A percentile compares a stretch with the other conserved stretches of the same genome.
Evolutionary conservation across 2,888 invertebrate species (phyloP).

Genomic region (Lomographa bimaculata): DNA sequence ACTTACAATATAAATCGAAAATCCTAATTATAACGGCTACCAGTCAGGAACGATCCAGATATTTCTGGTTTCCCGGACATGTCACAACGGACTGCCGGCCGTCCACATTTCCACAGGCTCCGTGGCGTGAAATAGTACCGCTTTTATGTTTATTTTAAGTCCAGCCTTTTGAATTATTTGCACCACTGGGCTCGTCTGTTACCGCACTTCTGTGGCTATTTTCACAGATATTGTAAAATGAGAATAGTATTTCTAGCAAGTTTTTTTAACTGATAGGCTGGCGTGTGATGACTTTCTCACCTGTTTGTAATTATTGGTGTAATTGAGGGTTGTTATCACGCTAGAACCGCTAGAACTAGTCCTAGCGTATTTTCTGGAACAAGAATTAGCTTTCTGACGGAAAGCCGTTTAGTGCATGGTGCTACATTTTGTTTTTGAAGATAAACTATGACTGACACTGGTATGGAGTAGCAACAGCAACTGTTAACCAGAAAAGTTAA

Average conservation of each 20-base stretch:
- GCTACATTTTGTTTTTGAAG: too few species aligned
- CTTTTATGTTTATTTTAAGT: constrained; percentile 67
- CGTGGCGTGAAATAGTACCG: constrained; percentile 56
- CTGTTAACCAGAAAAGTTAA: too few species aligned
- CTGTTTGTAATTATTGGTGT: not conserved
- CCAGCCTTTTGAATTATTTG: constrained; percentile 56
- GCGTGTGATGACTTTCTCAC: not conserved
- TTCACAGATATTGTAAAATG: constrained; percentile 1
- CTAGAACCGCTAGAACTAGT: too few species aligned
- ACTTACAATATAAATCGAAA: constrained; percentile 9
- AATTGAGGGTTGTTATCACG: too few species aligned
- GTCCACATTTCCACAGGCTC: constrained; percentile 53
- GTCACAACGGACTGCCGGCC: constrained; percentile 60
- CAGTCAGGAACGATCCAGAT: constrained; percentile 42
- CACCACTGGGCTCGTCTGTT: constrained; percentile 32
- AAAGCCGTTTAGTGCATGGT: too few species aligned
- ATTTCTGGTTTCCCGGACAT: constrained; percentile 54
- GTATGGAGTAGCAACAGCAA: too few species aligned
- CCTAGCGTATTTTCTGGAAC: too few species aligned
- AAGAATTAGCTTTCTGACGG: too few species aligned
- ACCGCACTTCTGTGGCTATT: constrained; percentile 4
- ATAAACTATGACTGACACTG: too few species aligned
- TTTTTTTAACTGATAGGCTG: too few species aligned
- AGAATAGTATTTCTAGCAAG: not conserved
- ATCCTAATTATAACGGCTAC: constrained; percentile 5